Evolutionary conservation across 2,113 vertebrate genomes (phyloP), one percentile per base, ranked within the genome.

Genomic region (Tachysurus fulvidraco): DNA sequence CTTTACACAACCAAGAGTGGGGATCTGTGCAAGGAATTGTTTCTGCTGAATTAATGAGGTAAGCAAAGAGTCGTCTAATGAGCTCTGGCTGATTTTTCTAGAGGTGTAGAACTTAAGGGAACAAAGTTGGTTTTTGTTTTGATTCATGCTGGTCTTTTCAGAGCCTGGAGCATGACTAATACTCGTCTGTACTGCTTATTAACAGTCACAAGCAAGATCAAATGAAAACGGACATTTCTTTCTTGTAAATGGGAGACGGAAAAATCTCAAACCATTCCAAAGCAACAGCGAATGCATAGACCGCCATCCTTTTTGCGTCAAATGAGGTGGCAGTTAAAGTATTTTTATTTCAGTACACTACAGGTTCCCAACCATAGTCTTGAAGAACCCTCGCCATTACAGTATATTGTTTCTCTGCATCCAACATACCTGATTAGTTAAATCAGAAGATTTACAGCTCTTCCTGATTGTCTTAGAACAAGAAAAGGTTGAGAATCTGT

Each of bases 1-100:
- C 46, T 64, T 83, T 59, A 76, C 6, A 79, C 71, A 81, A 88
- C 30, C 59, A 57, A 76, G 30, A 78, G 69, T 67, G 76, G 19
- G 17, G 62, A 85, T 77, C 74, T 13, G 23, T 73, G 30, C 60
- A 28, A 62, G 57, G 82, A 81, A 73, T 80, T 44, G 60, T 65
- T 64, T 88, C 41, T 74, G 80, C 64, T 62, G 84, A 46, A 65
- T 73, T 78, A 30, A 19, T 41, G 71, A 80, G 55, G 57, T 71
- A 46, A 71, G 69, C 60, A 46, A 81, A 80, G 60, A 30, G 28
- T 60, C 8, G 25, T 44, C 50, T 76, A 81, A 84, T 83, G 46
- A 77, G 65, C 79, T 74, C 57, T 12, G 59, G n/a, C 52, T 76
- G 10, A 12, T 76, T 82, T 82, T 25, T 30, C 60, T 50, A 25